Percentiles rank a stretch among this genome's conserved stretches.
Conservation (phyloP, 2,113 vertebrate genomes). For the Ivindomyrus marchei region DNA sequence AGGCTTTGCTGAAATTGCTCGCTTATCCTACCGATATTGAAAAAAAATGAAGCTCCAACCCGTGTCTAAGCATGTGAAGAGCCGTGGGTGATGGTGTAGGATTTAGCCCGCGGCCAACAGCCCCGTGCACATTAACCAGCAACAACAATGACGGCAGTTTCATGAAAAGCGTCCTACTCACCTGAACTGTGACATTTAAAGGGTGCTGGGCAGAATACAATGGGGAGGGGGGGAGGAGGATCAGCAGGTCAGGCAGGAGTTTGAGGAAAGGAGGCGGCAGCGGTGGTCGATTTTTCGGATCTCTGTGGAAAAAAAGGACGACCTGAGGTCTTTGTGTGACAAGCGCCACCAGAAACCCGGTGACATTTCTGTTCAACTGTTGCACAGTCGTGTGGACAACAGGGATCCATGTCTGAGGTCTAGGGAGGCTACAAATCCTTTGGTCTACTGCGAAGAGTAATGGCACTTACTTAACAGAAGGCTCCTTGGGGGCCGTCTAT, state of each 20-base stretch:
- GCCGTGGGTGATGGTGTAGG: slow-evolving; percentile 21
- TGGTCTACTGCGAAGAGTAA: slow-evolving; percentile 24
- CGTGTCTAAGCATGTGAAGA: slow-evolving; percentile 28
- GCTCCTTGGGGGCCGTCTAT: not conserved
- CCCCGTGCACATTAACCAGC: not conserved
- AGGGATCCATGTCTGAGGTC: slow-evolving; percentile 43
- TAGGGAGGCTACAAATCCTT: slow-evolving; percentile 35
- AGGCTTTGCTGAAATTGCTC: slow-evolving; percentile 48
- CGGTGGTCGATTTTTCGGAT: slow-evolving; percentile 14
- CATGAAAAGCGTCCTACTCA: not conserved
- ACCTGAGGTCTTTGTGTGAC: slow-evolving; percentile 38
- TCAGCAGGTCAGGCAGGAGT: not conserved
- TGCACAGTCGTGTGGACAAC: slow-evolving; percentile 36
- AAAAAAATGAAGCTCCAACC: slow-evolving; percentile 21
- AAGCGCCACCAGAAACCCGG: slow-evolving; percentile 40
- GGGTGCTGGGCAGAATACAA: not conserved
- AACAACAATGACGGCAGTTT: slow-evolving; percentile 6
- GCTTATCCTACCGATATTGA: slow-evolving; percentile 34
- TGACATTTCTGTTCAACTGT: slow-evolving; percentile 56
- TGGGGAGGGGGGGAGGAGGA: not conserved
- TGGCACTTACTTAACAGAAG: slow-evolving; percentile 4
- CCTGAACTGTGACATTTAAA: slow-evolving; percentile 28
- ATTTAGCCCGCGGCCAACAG: not conserved
- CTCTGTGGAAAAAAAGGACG: not conserved
- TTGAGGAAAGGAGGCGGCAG: slow-evolving; percentile 33